phyloP scores from a whole-genome alignment of 2,797 vertebrate species.

The Crocidura indochinensis region DNA sequence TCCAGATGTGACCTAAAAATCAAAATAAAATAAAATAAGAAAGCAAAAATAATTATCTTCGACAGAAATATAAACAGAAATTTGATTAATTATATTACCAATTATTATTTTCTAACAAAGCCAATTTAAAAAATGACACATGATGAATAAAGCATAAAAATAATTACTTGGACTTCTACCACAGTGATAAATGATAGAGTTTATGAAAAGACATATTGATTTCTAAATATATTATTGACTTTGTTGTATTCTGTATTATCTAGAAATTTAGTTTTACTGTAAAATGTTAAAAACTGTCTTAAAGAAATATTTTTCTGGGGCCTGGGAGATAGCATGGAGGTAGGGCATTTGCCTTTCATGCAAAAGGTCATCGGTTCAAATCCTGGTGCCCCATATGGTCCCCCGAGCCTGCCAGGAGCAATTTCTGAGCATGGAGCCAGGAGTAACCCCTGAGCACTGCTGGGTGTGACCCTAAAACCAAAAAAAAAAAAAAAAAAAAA shows the following conservation, averaged over 20 bases:
- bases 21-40: constrained; percentile 28
- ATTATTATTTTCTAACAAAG: constrained; percentile 77
- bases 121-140: constrained; percentile 70
- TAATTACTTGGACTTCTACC: constrained; percentile 64
- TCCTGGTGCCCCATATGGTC: too few species aligned
- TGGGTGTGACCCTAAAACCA: too few species aligned
- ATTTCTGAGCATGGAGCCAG: too few species aligned
- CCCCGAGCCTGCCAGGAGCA: too few species aligned
- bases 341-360: too few species aligned
- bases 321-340: too few species aligned
- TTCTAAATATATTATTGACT: constrained; percentile 64
- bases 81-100: constrained; percentile 77
- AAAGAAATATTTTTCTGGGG: too few species aligned
- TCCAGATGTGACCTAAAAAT: too few species aligned
- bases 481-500: too few species aligned
- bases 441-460: too few species aligned
- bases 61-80: constrained; percentile 74
- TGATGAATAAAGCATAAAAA: constrained; percentile 70
- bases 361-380: too few species aligned
- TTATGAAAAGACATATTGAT: constrained; percentile 55
- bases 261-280: constrained; percentile 62
- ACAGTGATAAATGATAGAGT: constrained; percentile 35
- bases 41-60: constrained; percentile 71
- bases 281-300: constrained; percentile 22
- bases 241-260: constrained; percentile 67